phyloP scores from a whole-genome alignment of 2,888 invertebrate genomes.

The Drosophila acutilabella region DNA sequence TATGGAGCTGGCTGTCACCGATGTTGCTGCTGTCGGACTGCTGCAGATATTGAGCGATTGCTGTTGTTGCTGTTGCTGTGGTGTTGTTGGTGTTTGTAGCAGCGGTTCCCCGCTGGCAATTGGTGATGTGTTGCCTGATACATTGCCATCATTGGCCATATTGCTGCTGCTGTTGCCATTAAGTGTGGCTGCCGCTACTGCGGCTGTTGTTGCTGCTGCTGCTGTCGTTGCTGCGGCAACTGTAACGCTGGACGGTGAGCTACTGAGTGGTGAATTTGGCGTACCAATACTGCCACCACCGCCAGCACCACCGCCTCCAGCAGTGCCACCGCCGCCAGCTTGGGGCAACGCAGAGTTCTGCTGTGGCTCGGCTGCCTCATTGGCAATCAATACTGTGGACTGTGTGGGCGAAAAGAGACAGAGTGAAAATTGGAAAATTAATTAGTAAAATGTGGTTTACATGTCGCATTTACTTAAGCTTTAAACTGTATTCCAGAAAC shows the following conservation, averaged over 20 bases:
- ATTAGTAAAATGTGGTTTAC: constrained; percentile 37
- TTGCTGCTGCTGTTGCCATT: constrained; percentile 46
- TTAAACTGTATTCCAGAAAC: background rate
- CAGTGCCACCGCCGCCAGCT: constrained; percentile 54
- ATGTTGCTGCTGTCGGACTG: constrained; percentile 73
- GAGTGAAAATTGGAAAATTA: constrained; percentile 39
- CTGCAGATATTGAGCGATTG: constrained; percentile 65
- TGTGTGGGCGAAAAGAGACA: constrained; percentile 54
- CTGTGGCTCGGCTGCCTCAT: constrained; percentile 86
- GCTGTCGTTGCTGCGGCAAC: constrained; percentile 55
- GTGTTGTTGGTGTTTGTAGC: constrained; percentile 67
- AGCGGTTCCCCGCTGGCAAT: constrained; percentile 72
- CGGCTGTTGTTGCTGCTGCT: constrained; percentile 63
- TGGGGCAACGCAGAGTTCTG: constrained; percentile 71
- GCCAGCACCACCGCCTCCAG: constrained; percentile 24
- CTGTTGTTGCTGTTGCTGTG: constrained; percentile 43
- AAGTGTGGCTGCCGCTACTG: constrained; percentile 23
- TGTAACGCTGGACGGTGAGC: constrained; percentile 76
- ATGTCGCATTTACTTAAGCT: constrained; percentile 13
- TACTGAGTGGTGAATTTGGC: constrained; percentile 72
- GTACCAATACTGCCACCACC: constrained; percentile 43
- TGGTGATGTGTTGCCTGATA: constrained; percentile 74
- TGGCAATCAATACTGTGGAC: constrained; percentile 86
- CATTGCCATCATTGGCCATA: constrained; percentile 61
- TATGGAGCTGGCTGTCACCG: constrained; percentile 77